Conservation (phyloP, 1,140 invertebrate genomes). For the Yoshiicerus persimilis region DNA sequence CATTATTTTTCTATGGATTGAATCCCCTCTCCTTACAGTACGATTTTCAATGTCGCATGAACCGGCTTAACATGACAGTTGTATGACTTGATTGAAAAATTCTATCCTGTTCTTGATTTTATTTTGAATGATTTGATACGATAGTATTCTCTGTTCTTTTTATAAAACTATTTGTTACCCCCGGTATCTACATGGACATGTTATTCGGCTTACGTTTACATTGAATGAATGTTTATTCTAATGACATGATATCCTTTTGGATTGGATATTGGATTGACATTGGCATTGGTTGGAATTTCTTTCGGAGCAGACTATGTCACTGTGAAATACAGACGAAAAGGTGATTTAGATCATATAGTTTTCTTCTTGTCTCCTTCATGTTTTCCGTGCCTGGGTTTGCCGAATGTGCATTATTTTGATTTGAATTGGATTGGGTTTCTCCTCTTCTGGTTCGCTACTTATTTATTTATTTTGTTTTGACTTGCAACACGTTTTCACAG, state of each 20-base stretch:
- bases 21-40: not conserved
- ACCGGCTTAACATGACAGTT: not conserved
- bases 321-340: constrained; percentile 83
- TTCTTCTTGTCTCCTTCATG: constrained; percentile 18
- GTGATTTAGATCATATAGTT: constrained; percentile 64
- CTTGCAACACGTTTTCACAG: not conserved
- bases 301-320: constrained; percentile 75
- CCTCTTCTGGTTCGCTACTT: not conserved
- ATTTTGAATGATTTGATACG: not conserved
- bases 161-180: not conserved
- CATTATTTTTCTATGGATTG: not conserved
- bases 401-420: not conserved
- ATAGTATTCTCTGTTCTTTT: not conserved
- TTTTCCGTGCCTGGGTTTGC: not conserved
- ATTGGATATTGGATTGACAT: constrained; percentile 1
- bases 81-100: not conserved
- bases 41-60: not conserved
- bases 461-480: not conserved
- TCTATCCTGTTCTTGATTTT: not conserved
- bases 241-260: not conserved
- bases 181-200: not conserved
- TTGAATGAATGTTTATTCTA: not conserved
- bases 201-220: not conserved
- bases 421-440: not conserved
- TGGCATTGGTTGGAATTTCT: constrained; percentile 59